Evolutionary conservation across 2,888 invertebrate genomes (phyloP).

Genomic region (Asteroscopus sphinx): DNA sequence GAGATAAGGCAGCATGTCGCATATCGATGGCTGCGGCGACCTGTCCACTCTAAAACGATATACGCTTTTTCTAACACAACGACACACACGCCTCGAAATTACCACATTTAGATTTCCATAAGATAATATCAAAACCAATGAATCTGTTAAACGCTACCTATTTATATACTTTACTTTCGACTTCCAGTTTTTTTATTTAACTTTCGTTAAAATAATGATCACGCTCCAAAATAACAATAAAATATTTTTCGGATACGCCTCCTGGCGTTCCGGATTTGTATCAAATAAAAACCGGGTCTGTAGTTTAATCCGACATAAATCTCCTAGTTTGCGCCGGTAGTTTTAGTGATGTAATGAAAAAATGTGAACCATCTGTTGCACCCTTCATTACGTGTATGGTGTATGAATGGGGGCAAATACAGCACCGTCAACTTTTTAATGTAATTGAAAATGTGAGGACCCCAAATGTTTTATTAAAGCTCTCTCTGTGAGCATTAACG

Average conservation of each 20-base stretch:
- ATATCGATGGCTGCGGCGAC: constrained; percentile 76
- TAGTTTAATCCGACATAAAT: constrained; percentile 88
- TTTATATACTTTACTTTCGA: constrained; percentile 49
- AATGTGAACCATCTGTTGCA: constrained; percentile 88
- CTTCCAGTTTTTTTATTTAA: constrained; percentile 49
- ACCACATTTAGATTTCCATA: constrained; percentile 80
- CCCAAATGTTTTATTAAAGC: constrained; percentile 86
- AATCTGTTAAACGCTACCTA: constrained; percentile 67
- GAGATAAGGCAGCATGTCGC: constrained; percentile 83
- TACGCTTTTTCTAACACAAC: constrained; percentile 72
- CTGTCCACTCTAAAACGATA: constrained; percentile 72
- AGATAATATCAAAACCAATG: constrained; percentile 74
- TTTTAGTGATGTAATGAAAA: constrained; percentile 85
- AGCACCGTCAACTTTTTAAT: constrained; percentile 86
- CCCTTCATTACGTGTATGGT: constrained; percentile 85
- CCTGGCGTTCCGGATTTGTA: constrained; percentile 82
- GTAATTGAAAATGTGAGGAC: constrained; percentile 86
- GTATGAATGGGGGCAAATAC: constrained; percentile 81
- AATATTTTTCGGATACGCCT: constrained; percentile 81
- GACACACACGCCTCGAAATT: constrained; percentile 78
- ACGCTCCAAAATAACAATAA: constrained; percentile 76
- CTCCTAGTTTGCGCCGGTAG: constrained; percentile 79
- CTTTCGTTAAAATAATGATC: constrained; percentile 64
- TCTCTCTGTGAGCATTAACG: constrained; percentile 71
- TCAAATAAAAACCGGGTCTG: constrained; percentile 81